These are phyloP conservation scores for Lithosia quadra DNA, from an alignment of 2,888 invertebrate genomes.

Conservation along the genomic window DNA sequence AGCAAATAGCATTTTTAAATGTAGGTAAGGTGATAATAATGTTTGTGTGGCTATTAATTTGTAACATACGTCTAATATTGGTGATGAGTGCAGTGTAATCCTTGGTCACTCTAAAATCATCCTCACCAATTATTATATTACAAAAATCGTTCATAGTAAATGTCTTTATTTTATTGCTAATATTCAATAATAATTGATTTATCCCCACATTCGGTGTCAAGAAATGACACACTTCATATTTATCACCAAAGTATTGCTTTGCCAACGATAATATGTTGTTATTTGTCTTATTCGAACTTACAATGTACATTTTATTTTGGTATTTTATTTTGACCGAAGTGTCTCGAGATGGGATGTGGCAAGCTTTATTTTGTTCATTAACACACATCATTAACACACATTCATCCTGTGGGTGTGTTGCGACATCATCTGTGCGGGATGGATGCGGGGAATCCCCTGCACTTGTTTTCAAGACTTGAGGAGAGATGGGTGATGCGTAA, in stretches of 20 bases:
- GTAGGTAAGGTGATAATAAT: conserved; percentile 15
- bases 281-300: conserved; percentile 11
- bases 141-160: conserved; percentile 11
- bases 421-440: no score
- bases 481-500: no score
- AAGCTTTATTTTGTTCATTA: background rate
- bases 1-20: conserved; percentile 9
- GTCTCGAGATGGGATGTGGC: background rate
- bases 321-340: background rate
- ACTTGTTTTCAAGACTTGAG: no score
- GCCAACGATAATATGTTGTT: conserved; percentile 2
- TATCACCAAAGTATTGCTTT: background rate
- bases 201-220: conserved; percentile 6
- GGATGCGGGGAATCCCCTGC: no score
- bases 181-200: background rate
- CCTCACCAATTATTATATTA: conserved; percentile 5
- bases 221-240: conserved; percentile 14
- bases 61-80: background rate
- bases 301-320: conserved; percentile 9
- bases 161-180: background rate
- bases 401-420: no score
- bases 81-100: conserved; percentile 5
- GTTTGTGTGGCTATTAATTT: conserved; percentile 4
- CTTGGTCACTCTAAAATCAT: conserved; percentile 11
- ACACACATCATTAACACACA: no score